A percentile compares a stretch with the other conserved stretches of the same genome.
Evolutionary conservation across 2,797 vertebrate genomes (phyloP).

Genomic region (Triplophysa bombifrons): DNA sequence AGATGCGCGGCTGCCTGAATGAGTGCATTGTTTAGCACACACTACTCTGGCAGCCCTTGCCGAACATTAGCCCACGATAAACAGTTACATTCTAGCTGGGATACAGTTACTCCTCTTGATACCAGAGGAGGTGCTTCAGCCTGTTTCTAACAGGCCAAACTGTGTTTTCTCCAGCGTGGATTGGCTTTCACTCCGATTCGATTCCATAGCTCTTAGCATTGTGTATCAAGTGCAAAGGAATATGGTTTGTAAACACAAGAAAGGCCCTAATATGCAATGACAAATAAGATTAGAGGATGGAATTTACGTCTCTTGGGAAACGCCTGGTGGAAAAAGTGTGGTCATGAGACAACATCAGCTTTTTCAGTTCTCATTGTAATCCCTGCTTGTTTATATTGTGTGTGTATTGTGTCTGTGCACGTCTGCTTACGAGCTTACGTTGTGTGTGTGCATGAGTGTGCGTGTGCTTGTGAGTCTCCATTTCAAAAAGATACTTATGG

Average conservation of each 20-base stretch:
- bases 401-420: slow-evolving; percentile 28
- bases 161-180: slow-evolving; percentile 51
- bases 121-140: slow-evolving; percentile 49
- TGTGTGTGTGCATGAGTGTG: slow-evolving; percentile 28
- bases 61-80: slow-evolving; percentile 61
- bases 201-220: slow-evolving; percentile 55
- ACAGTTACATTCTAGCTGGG: slow-evolving; percentile 65
- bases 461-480: slow-evolving; percentile 40
- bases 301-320: slow-evolving; percentile 54
- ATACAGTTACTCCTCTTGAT: slow-evolving; percentile 65
- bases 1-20: slow-evolving; percentile 63
- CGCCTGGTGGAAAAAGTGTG: slow-evolving; percentile 49
- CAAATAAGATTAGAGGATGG: slow-evolving; percentile 62
- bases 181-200: slow-evolving; percentile 58
- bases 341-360: slow-evolving; percentile 52
- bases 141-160: slow-evolving; percentile 46
- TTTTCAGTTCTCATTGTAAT: slow-evolving; percentile 39
- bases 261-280: slow-evolving; percentile 58
- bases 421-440: not conserved
- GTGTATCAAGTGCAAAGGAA: slow-evolving; percentile 59
- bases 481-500: slow-evolving; percentile 57
- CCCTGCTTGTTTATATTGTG: slow-evolving; percentile 43
- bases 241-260: slow-evolving; percentile 60
- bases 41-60: slow-evolving; percentile 54
- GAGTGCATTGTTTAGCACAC: slow-evolving; percentile 68